These are phyloP conservation scores for Eupithecia insigniata DNA, from an alignment of 2,888 invertebrate genomes.

Conservation along the genomic window DNA sequence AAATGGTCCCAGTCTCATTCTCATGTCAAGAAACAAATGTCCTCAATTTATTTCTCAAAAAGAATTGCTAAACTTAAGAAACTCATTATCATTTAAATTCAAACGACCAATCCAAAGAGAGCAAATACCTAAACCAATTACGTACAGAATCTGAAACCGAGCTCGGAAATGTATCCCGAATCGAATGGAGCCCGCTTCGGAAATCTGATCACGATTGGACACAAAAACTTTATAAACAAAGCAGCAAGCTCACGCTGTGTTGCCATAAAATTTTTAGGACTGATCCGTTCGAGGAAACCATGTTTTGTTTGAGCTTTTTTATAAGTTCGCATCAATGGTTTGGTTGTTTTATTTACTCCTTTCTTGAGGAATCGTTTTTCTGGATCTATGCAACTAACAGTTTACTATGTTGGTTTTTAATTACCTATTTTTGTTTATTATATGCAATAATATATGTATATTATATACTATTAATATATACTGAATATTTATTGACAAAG, in stretches of 20 bases:
- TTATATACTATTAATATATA: too few species aligned
- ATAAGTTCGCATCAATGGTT: slow-evolving; percentile 18
- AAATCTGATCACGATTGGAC: slow-evolving; percentile 35
- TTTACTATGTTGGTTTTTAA: not conserved
- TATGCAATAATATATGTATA: too few species aligned
- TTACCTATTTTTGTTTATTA: too few species aligned
- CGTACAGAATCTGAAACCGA: slow-evolving; percentile 26
- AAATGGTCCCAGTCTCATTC: not conserved
- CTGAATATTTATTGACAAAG: too few species aligned
- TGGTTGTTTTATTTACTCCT: slow-evolving; percentile 3
- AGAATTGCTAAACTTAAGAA: slow-evolving; percentile 12
- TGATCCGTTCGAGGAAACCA: slow-evolving; percentile 19
- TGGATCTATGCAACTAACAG: not conserved
- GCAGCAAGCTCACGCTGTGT: slow-evolving; percentile 21
- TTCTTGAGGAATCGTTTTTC: not conserved
- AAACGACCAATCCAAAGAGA: slow-evolving; percentile 25
- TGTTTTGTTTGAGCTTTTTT: slow-evolving; percentile 24
- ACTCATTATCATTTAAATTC: slow-evolving; percentile 27
- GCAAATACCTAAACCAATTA: slow-evolving; percentile 30
- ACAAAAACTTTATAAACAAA: slow-evolving; percentile 37
- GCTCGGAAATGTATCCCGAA: slow-evolving; percentile 25
- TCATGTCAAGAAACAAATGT: slow-evolving; percentile 3
- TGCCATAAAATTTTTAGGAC: slow-evolving; percentile 30
- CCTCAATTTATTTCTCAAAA: not conserved
- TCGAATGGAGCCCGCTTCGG: slow-evolving; percentile 29